These are phyloP conservation scores for Cololabis saira DNA, from an alignment of 2,113 vertebrate species.

Conservation along the genomic window DNA sequence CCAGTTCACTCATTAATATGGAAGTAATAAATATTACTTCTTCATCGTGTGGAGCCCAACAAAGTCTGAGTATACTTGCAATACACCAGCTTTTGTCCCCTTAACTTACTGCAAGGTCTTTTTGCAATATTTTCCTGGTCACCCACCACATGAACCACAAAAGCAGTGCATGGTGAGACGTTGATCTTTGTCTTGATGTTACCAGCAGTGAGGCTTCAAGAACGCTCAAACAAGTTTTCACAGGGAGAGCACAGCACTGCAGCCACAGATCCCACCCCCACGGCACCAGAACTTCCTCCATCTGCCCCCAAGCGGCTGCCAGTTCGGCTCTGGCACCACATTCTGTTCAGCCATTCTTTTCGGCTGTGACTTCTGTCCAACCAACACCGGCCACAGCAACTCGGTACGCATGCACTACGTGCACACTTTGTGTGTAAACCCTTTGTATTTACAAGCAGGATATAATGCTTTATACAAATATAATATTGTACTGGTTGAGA, in stretches of 20 bases:
- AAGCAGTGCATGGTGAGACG: background rate
- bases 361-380: conserved; percentile 38
- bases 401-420: background rate
- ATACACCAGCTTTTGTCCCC: too few species aligned
- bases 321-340: conserved; percentile 41
- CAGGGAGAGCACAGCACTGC: background rate
- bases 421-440: conserved; percentile 6
- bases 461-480: background rate
- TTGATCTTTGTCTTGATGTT: background rate
- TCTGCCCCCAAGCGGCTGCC: conserved; percentile 51
- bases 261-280: conserved; percentile 11
- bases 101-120: background rate
- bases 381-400: conserved; percentile 15
- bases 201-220: background rate
- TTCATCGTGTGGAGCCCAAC: too few species aligned
- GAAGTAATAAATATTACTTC: too few species aligned
- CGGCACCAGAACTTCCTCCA: conserved; percentile 41
- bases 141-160: background rate
- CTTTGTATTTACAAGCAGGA: background rate
- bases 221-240: conserved; percentile 2
- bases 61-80: too few species aligned
- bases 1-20: too few species aligned
- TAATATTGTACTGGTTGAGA: background rate
- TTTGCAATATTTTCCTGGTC: background rate
- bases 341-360: conserved; percentile 26